These are phyloP conservation scores for Pyrgus malvae DNA, from an alignment of 2,888 invertebrate species.

Conservation along the genomic window DNA sequence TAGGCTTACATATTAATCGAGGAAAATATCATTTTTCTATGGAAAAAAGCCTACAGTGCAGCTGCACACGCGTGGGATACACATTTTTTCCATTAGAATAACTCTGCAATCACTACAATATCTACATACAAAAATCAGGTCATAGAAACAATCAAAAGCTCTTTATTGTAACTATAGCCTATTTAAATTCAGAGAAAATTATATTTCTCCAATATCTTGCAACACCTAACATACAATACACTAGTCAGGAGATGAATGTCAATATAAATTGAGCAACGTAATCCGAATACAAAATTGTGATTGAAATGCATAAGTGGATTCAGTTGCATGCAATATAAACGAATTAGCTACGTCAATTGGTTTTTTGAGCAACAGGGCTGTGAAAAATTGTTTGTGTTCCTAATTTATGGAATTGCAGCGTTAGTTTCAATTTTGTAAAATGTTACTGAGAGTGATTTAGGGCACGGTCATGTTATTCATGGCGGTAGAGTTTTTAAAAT, in stretches of 20 bases:
- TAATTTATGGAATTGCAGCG: background rate
- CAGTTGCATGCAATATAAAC: conserved; percentile 21
- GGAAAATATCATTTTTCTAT: no score
- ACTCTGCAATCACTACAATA: no score
- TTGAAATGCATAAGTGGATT: conserved; percentile 26
- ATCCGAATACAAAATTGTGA: conserved; percentile 19
- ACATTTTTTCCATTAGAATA: no score
- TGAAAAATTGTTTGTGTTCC: background rate
- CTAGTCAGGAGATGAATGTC: conserved; percentile 17
- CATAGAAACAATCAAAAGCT: no score
- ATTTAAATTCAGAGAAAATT: background rate
- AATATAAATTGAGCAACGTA: conserved; percentile 20
- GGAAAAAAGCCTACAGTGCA: no score
- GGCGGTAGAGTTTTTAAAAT: no score
- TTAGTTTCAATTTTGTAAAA: background rate
- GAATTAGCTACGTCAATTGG: conserved; percentile 22
- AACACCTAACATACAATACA: background rate
- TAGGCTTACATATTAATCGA: no score
- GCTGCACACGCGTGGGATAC: no score
- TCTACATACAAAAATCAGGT: no score
- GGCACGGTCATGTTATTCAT: no score
- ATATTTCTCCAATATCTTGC: background rate
- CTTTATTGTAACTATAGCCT: background rate
- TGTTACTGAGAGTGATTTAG: no score
- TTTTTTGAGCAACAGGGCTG: conserved; percentile 16